Evolutionary conservation across 2,113 vertebrate genomes (phyloP).

Genomic region (Sula dactylatra): DNA sequence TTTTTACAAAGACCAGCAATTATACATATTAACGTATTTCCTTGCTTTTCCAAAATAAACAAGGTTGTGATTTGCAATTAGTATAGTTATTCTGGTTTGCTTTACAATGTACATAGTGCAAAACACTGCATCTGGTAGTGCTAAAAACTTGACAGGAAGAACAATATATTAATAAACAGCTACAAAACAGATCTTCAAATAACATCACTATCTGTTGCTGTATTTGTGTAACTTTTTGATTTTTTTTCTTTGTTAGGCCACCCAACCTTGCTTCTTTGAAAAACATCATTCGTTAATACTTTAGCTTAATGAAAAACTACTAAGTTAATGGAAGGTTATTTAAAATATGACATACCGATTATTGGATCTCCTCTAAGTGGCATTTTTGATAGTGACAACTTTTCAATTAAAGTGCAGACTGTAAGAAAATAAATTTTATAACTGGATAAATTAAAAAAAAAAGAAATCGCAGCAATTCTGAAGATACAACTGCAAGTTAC

Average conservation of each 20-base stretch:
- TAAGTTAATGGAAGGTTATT: neutral
- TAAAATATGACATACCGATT: slow-evolving; percentile 73
- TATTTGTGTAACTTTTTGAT: neutral
- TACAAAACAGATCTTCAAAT: neutral
- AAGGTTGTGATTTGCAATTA: neutral
- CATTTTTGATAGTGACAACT: slow-evolving; percentile 88
- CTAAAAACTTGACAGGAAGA: neutral
- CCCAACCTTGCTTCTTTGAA: neutral
- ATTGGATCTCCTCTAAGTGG: slow-evolving; percentile 83
- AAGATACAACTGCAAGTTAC: neutral
- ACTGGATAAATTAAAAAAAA: neutral
- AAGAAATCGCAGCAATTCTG: neutral
- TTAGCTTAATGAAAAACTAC: neutral
- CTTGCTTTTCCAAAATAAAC: neutral
- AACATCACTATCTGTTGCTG: neutral
- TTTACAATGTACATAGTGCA: neutral
- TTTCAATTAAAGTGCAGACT: slow-evolving; percentile 92
- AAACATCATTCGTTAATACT: neutral
- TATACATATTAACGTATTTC: fast-evolving
- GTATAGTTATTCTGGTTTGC: neutral
- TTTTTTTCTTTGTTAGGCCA: neutral
- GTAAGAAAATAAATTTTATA: neutral
- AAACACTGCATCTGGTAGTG: neutral
- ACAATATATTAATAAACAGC: neutral
- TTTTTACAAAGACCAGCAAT: neutral